These are phyloP conservation scores for Teleogryllus occipitalis DNA, from an alignment of 1,140 invertebrate genomes.

Conservation along the genomic window DNA sequence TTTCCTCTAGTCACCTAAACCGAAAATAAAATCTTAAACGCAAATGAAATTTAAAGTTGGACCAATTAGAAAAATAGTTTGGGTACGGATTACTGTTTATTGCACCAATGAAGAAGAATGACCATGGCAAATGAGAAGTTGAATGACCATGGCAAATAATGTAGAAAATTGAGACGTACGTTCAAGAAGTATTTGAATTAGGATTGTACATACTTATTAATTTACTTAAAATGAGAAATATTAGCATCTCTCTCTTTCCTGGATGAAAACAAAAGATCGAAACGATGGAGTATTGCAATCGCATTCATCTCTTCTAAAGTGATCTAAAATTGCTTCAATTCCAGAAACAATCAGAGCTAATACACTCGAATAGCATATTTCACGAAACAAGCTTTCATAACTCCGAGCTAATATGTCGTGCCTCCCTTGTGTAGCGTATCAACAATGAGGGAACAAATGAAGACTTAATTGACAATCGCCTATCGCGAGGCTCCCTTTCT, in stretches of 20 bases:
- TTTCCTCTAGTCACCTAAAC: too few relatives aligned
- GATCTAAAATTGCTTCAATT: background rate
- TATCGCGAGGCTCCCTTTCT: background rate
- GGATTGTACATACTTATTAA: too few relatives aligned
- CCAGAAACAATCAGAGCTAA: background rate
- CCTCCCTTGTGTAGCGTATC: background rate
- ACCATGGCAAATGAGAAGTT: too few relatives aligned
- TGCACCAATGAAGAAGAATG: too few relatives aligned
- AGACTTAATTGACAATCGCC: background rate
- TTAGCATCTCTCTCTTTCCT: background rate
- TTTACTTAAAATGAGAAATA: background rate
- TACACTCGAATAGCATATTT: background rate
- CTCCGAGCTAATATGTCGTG: background rate
- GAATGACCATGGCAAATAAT: too few relatives aligned
- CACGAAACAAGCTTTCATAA: conserved; percentile 4
- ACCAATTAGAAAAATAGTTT: too few relatives aligned
- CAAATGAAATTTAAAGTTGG: too few relatives aligned
- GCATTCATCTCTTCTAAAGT: background rate
- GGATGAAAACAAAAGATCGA: background rate
- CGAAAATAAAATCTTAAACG: too few relatives aligned
- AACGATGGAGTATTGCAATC: background rate
- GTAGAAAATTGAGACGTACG: too few relatives aligned
- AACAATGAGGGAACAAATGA: conserved; percentile 4
- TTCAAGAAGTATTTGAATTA: too few relatives aligned
- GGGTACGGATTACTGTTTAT: too few relatives aligned